Base-by-base conservation (phyloP, 2,888 invertebrate genomes). In the Hoplodrina blanda region DNA sequence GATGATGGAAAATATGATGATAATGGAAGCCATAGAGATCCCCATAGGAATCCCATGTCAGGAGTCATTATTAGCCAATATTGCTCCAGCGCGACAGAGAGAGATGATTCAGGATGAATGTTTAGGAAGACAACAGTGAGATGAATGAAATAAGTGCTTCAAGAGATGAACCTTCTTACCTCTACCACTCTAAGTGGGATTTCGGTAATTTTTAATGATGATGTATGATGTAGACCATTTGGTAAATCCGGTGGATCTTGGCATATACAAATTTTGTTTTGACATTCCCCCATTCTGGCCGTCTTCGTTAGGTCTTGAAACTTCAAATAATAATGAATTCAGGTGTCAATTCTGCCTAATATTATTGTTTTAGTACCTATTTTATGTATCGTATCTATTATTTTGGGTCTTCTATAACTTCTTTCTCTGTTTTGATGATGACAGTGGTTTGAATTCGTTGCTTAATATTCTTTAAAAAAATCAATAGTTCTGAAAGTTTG, bases 251-350 rank as follows among this genome's bases (percentile, higher is more conserved):
- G 15, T 19, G 59, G 41, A 56, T 77, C 63, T 54, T 63, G 59
- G 41, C 56, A 63, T 7, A 56, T 17, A 72, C 77, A 63, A 60
- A 56, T 11, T 49, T 57, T 57, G 19, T 60, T 66, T 54, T 55
- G 60, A 63, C 66, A 66, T 30, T 41, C 15, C 19, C 6, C 62
- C 20, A 4, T 25, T 13, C 30, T 66, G 33, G n/a, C 41, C 11
- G 57, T 37, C 46, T n/a, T 61, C 33, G 10, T 44, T 37, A 54
- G 15, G 44, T 49, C 60, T 37, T 73, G 63, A 60, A 63, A 61
- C 76, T 76, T 77, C 61, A 73, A 76, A 77, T 61, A 72, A 67
- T 25, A 61, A 67, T 56, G 4, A 66, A 49, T 52, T 56, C 46
- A 73, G 20, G 20, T 56, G 10, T 33, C 19, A 56, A 15, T 62